These are phyloP conservation scores for Sphaeridia pumilis DNA, from an alignment of 2,888 invertebrate species.

Conservation along the genomic window DNA sequence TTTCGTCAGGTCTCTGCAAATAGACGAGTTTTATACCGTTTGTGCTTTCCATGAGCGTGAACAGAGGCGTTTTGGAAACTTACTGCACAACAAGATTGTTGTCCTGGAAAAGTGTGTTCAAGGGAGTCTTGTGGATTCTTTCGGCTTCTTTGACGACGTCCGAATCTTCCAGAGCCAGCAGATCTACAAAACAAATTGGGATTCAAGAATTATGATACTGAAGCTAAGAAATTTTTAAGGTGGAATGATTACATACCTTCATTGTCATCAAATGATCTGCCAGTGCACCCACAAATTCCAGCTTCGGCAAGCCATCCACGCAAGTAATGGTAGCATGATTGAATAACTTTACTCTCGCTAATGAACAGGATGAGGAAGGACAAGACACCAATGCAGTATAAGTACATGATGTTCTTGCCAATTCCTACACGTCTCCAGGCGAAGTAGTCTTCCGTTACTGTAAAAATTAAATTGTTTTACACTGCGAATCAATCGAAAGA, in stretches of 20 bases:
- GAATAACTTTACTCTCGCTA: slow-evolving; percentile 23
- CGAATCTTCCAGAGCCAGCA: slow-evolving; percentile 21
- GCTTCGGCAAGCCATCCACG: slow-evolving; percentile 4
- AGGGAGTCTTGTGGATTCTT: slow-evolving; percentile 21
- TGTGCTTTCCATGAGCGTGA: not conserved
- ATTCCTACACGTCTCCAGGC: slow-evolving; percentile 30
- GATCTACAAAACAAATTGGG: slow-evolving; percentile 8
- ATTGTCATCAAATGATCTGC: slow-evolving; percentile 9
- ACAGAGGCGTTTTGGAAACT: slow-evolving; percentile 8
- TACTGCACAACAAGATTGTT: slow-evolving; percentile 19
- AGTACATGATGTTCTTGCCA: slow-evolving; percentile 30
- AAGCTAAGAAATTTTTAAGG: not conserved
- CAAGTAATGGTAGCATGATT: slow-evolving; percentile 8
- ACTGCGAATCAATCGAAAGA: not conserved
- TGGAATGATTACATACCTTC: slow-evolving; percentile 13
- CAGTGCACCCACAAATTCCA: slow-evolving; percentile 2
- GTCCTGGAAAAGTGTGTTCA: slow-evolving; percentile 12
- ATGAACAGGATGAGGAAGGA: slow-evolving; percentile 21
- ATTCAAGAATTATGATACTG: too few species aligned
- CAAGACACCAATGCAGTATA: slow-evolving; percentile 18
- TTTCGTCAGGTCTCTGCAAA: slow-evolving; percentile 51
- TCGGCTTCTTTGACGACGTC: slow-evolving; percentile 31
- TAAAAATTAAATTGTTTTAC: not conserved
- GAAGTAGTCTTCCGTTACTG: slow-evolving; percentile 30
- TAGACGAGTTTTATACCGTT: too few species aligned